Evolutionary conservation across 2,888 invertebrate genomes (phyloP), one percentile per base, ranked within the genome.

Genomic region (Lasioglossum pauxillum): DNA sequence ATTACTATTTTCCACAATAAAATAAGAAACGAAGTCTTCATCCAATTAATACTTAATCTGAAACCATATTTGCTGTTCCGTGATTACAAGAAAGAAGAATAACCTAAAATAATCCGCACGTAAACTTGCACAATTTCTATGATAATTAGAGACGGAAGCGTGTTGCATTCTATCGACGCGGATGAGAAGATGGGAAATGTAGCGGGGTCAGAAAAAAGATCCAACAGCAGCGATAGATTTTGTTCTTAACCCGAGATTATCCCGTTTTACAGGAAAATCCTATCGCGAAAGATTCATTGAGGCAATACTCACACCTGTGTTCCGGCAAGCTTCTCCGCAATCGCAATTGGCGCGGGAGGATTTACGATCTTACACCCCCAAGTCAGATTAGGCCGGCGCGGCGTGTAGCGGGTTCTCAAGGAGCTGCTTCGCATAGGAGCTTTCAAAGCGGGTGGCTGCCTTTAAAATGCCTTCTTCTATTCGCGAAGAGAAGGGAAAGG

Each of bases 211-310:
- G 80, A 76, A 83, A 83, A 82, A 80, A 64, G 49, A 77, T 78
- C 53, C 67, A 53, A 77, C 53, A 31, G 53, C 57, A 71, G 41
- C 73, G 75, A 49, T 80, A 82, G 86, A 85, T 90, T 90, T 90
- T 89, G 87, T 83, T 89, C 83, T 80, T 73, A 83, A 78, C 57
- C 77, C 53, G 83, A 87, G 87, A 84, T 90, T 90, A 87, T 82
- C 64, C 75, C 78, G 83, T 83, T 89, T 90, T 87, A 79, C 87
- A 82, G 82, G 82, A 76, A 86, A 86, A 90, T 82, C 89, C 90
- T 90, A 90, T 90, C 88, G 81, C 89, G 83, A 88, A 90, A 90
- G 90, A 90, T 90, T 88, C 90, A 91, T 90, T 85, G 90, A 88
- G 82, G 88, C 91, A 88, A 91, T 88, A 83, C 82, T 88, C 71